Percentiles rank a stretch among this genome's conserved stretches.
phyloP scores from a whole-genome alignment of 2,797 vertebrate species.

The Sebastes oblongus region DNA sequence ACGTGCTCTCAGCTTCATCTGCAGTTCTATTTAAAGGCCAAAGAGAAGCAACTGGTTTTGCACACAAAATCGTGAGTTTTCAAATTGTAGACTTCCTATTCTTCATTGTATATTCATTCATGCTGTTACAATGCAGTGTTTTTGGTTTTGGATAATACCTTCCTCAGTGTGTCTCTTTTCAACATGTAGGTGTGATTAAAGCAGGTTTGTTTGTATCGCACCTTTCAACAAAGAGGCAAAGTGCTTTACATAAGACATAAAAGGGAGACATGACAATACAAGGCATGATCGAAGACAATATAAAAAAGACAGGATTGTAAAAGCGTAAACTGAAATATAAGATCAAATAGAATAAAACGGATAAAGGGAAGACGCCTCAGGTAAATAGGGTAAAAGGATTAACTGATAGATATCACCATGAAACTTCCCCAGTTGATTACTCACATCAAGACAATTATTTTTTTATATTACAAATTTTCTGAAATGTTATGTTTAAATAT shows the following conservation, averaged over 20 bases:
- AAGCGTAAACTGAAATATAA: not conserved
- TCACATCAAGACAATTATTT: too few relatives aligned
- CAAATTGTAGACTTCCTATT: not conserved
- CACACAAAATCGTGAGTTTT: not conserved
- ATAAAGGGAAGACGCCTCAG: too few relatives aligned
- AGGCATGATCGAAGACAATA: not conserved
- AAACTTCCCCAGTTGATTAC: too few relatives aligned
- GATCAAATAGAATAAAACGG: accelerated
- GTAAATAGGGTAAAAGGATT: too few relatives aligned
- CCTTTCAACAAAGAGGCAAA: not conserved
- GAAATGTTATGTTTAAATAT: too few relatives aligned
- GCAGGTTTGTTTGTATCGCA: not conserved
- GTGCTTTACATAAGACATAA: not conserved
- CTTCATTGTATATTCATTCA: not conserved
- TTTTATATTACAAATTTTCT: too few relatives aligned
- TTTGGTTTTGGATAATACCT: not conserved
- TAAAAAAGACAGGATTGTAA: not conserved
- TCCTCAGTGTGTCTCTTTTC: not conserved
- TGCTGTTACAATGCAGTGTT: not conserved
- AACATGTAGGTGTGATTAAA: not conserved
- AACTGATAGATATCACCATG: too few relatives aligned
- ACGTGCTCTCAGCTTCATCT: conserved; percentile 21
- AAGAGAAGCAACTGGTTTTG: not conserved
- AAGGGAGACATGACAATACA: not conserved
- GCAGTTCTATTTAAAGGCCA: not conserved